Evolutionary conservation across 1,140 invertebrate genomes (phyloP).

Genomic region (Zaprionus nigranus): DNA sequence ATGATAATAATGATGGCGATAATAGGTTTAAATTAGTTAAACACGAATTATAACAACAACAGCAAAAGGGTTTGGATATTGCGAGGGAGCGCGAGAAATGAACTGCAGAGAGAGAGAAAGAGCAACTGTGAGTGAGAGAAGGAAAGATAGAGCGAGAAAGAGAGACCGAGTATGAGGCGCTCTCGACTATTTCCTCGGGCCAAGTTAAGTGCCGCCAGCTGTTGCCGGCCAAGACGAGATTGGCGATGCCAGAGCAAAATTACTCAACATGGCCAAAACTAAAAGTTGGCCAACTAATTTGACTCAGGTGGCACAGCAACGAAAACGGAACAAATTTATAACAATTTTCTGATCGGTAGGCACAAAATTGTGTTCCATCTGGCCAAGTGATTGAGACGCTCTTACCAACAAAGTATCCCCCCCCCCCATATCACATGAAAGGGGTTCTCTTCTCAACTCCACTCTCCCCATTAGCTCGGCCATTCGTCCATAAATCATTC

Average conservation of each 20-base stretch:
- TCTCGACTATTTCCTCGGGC: slow-evolving; percentile 61
- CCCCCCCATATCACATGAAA: slow-evolving; percentile 14
- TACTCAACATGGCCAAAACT: slow-evolving; percentile 49
- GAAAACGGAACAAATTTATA: slow-evolving; percentile 76
- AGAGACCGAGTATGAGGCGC: slow-evolving; percentile 41
- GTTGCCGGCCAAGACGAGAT: slow-evolving; percentile 62
- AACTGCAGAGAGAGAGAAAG: slow-evolving; percentile 14
- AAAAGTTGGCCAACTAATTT: slow-evolving; percentile 73
- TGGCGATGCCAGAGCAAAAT: slow-evolving; percentile 62
- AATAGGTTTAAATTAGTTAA: slow-evolving; percentile 83
- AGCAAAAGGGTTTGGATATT: slow-evolving; percentile 54
- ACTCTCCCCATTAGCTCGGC: neutral
- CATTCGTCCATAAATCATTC: slow-evolving; percentile 55
- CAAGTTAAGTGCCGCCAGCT: slow-evolving; percentile 76
- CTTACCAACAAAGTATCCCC: slow-evolving; percentile 14
- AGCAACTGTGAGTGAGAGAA: neutral
- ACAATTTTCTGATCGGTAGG: slow-evolving; percentile 69
- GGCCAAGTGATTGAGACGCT: slow-evolving; percentile 43
- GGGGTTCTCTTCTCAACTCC: neutral
- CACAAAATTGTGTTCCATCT: slow-evolving; percentile 42
- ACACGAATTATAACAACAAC: slow-evolving; percentile 78
- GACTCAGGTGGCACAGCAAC: slow-evolving; percentile 75
- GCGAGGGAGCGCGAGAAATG: slow-evolving; percentile 38
- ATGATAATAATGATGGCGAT: slow-evolving; percentile 84
- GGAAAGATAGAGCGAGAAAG: slow-evolving; percentile 22